phyloP scores from a whole-genome alignment of 2,888 invertebrate species.

The Nesidiocoris tenuis region DNA sequence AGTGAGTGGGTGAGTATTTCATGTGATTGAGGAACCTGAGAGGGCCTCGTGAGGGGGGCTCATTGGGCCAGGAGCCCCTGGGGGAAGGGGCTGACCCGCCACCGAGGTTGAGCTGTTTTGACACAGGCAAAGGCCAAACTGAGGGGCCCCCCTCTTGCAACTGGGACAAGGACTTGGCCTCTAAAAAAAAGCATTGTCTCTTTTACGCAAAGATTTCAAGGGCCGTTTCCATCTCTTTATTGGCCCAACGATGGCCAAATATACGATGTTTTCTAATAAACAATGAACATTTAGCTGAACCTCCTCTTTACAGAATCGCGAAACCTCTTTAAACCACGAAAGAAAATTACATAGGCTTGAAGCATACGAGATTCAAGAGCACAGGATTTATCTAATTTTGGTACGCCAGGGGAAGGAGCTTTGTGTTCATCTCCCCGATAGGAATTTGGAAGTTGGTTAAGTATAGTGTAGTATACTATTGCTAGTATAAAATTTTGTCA shows the following conservation, averaged over 20 bases:
- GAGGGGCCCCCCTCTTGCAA: constrained; percentile 36
- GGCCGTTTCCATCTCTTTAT: constrained; percentile 36
- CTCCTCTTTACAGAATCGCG: too few species aligned
- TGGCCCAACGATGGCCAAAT: constrained; percentile 5
- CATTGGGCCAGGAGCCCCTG: not conserved
- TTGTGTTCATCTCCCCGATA: too few species aligned
- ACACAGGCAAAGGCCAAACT: constrained; percentile 43
- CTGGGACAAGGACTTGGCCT: constrained; percentile 43
- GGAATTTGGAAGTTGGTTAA: too few species aligned
- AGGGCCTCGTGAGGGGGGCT: too few species aligned
- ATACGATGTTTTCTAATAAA: too few species aligned
- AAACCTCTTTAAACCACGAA: constrained; percentile 10
- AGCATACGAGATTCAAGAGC: too few species aligned
- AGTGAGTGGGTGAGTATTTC: constrained; percentile 11
- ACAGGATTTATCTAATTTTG: too few species aligned
- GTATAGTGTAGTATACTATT: too few species aligned
- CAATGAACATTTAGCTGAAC: too few species aligned
- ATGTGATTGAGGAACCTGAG: constrained; percentile 28
- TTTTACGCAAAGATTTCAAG: constrained; percentile 44
- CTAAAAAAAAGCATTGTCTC: constrained; percentile 40
- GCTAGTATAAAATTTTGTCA: too few species aligned
- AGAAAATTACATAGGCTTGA: not conserved
- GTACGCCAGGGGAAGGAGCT: too few species aligned
- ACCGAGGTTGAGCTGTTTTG: constrained; percentile 28
- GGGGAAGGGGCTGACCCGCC: constrained; percentile 28